phyloP scores from a whole-genome alignment of 2,888 invertebrate genomes.

The Allacma fusca region DNA sequence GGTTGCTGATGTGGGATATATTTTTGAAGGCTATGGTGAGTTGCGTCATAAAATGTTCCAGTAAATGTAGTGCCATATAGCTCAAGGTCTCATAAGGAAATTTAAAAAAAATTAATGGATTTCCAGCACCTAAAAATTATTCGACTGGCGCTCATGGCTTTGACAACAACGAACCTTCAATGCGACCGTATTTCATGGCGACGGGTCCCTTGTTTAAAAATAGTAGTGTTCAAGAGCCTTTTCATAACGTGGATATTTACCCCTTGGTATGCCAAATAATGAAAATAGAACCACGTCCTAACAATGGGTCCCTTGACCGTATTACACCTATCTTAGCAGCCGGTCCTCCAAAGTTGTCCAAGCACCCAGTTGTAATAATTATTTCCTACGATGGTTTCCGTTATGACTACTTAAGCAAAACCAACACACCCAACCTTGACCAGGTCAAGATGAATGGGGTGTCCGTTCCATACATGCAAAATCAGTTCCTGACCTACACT shows the following conservation, averaged over 20 bases:
- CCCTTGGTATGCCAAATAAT: slow-evolving; percentile 72
- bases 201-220: slow-evolving; percentile 72
- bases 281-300: slow-evolving; percentile 66
- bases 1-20: slow-evolving; percentile 72
- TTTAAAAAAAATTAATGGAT: not conserved
- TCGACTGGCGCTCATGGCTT: slow-evolving; percentile 74
- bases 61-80: too few species aligned
- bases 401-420: slow-evolving; percentile 71
- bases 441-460: slow-evolving; percentile 69
- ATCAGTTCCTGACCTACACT: slow-evolving; percentile 76
- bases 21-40: slow-evolving; percentile 66
- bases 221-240: slow-evolving; percentile 64
- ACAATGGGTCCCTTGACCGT: slow-evolving; percentile 66
- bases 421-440: slow-evolving; percentile 69
- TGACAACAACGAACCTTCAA: slow-evolving; percentile 70
- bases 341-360: too few species aligned
- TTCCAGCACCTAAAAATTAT: slow-evolving; percentile 59
- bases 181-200: slow-evolving; percentile 78
- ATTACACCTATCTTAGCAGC: slow-evolving; percentile 8
- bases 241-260: slow-evolving; percentile 74
- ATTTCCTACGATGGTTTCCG: slow-evolving; percentile 79
- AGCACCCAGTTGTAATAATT: slow-evolving; percentile 64
- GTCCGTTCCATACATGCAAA: slow-evolving; percentile 69
- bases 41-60: not conserved
- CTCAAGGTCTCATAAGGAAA: too few species aligned